phyloP scores from a whole-genome alignment of 2,113 vertebrate species.

The Dromas ardeola region DNA sequence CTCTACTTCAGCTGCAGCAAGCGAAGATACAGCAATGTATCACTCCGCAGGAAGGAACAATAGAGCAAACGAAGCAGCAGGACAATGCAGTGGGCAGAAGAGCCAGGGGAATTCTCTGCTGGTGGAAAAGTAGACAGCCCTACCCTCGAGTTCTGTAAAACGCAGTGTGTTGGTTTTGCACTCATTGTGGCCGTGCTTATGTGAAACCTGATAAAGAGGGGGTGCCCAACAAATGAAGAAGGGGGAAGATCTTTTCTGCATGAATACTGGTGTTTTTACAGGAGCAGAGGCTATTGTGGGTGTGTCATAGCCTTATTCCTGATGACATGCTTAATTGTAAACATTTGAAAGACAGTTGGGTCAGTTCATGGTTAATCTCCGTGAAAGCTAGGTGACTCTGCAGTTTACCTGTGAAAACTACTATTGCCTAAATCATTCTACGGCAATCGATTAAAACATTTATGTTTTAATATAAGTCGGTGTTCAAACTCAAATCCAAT shows the following conservation, averaged over 20 bases:
- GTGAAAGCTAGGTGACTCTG: neutral
- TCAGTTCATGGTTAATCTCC: neutral
- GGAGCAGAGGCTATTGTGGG: neutral
- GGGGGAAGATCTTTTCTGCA: constrained; percentile 24
- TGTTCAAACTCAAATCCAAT: neutral
- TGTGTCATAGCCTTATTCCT: neutral
- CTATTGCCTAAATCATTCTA: neutral
- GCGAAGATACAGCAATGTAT: constrained; percentile 69
- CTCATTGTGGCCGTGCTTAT: neutral
- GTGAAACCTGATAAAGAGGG: constrained; percentile 3
- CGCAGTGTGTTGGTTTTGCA: neutral
- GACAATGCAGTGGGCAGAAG: constrained; percentile 40
- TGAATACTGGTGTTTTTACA: neutral
- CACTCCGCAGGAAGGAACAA: constrained; percentile 70
- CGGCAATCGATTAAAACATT: neutral
- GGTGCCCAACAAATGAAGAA: neutral
- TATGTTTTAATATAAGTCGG: neutral
- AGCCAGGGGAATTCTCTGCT: constrained; percentile 64
- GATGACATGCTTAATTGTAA: neutral
- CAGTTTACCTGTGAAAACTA: neutral
- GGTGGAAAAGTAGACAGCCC: constrained; percentile 38
- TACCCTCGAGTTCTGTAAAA: constrained; percentile 40
- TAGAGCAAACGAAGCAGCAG: constrained; percentile 65
- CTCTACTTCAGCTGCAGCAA: constrained; percentile 65
- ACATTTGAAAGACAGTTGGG: neutral